Evolutionary conservation across 1,140 invertebrate species (phyloP).

Genomic region (Zaprionus gabonicus): DNA sequence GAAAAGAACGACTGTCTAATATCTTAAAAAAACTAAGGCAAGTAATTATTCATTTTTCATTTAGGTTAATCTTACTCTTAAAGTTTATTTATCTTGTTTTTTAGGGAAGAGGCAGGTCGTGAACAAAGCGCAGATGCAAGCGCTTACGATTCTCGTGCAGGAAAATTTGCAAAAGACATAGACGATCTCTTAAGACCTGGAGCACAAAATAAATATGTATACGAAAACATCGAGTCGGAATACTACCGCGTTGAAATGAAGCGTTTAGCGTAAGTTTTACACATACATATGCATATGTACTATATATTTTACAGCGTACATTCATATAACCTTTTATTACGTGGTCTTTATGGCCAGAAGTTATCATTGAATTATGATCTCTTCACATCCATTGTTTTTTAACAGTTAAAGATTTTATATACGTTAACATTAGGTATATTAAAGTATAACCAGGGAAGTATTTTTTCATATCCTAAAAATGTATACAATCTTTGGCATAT

Average conservation of each 20-base stretch:
- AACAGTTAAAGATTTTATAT: no score
- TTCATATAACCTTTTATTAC: no score
- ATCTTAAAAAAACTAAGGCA: conserved; percentile 53
- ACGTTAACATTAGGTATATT: no score
- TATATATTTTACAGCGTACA: neutral
- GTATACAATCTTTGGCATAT: no score
- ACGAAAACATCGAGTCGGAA: conserved; percentile 84
- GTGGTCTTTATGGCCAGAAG: no score
- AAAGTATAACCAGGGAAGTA: no score
- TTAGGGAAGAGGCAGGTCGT: conserved; percentile 84
- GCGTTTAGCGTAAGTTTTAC: conserved; percentile 71
- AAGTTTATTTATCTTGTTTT: neutral
- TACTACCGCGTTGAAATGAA: conserved; percentile 87
- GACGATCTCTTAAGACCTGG: conserved; percentile 59
- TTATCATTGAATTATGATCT: no score
- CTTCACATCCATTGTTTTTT: no score
- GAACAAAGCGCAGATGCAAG: neutral
- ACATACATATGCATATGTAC: neutral
- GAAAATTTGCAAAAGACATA: conserved; percentile 51
- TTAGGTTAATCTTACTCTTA: neutral
- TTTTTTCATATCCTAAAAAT: no score
- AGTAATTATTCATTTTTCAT: neutral
- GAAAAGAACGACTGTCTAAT: conserved; percentile 35
- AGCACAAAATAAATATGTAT: conserved; percentile 76
- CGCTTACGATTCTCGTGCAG: neutral